Percentiles rank a stretch among this genome's conserved stretches.
Evolutionary conservation across 1,140 invertebrate genomes (phyloP).

Genomic region (Bactericera cockerelli): DNA sequence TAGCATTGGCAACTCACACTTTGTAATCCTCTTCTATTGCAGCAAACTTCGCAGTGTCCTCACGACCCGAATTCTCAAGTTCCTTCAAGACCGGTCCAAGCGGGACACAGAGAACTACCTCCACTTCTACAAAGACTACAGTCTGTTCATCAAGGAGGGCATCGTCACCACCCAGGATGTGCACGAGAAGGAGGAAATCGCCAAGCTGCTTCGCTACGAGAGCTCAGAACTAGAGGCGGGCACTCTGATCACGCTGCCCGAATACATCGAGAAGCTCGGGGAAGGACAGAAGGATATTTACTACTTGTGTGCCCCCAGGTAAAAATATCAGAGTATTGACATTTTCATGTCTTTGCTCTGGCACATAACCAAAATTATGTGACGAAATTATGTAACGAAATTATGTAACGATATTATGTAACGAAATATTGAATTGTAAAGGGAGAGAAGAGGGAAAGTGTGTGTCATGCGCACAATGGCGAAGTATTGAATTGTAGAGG

Average conservation of each 20-base stretch:
- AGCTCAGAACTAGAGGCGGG: slow-evolving; percentile 62
- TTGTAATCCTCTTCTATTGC: no score
- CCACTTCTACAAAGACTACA: slow-evolving; percentile 82
- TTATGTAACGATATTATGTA: no score
- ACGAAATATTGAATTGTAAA: no score
- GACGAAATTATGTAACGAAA: no score
- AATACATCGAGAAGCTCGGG: slow-evolving; percentile 61
- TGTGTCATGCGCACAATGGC: no score
- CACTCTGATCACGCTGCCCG: slow-evolving; percentile 59
- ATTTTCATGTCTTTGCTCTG: no score
- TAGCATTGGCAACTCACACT: no score
- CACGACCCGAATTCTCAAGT: slow-evolving; percentile 69
- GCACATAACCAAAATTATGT: no score
- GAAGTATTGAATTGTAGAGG: no score
- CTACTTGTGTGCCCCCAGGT: slow-evolving; percentile 86
- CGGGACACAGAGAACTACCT: slow-evolving; percentile 71
- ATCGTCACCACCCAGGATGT: slow-evolving; percentile 70
- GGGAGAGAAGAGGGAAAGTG: no score
- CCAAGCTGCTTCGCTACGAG: slow-evolving; percentile 81
- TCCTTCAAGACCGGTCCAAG: slow-evolving; percentile 65
- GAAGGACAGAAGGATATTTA: slow-evolving; percentile 74
- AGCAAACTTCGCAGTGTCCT: slow-evolving; percentile 74
- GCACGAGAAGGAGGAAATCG: slow-evolving; percentile 79
- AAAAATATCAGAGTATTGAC: no score
- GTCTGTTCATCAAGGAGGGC: slow-evolving; percentile 87